phyloP scores from a whole-genome alignment of 2,113 vertebrate species.

The Canis aureus region DNA sequence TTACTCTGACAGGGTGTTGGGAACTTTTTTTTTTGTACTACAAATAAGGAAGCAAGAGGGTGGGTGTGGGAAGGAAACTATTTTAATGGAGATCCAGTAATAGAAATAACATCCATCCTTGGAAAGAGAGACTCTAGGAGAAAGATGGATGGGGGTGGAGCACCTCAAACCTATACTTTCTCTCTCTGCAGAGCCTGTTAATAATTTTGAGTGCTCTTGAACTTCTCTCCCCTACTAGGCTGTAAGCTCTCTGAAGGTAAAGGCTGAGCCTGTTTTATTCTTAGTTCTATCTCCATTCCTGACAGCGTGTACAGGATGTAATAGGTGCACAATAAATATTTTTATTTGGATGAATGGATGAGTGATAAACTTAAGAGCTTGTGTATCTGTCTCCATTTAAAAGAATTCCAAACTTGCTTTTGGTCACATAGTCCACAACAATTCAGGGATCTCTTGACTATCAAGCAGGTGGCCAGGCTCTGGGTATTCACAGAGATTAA shows the following conservation, averaged over 20 bases:
- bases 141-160: slow-evolving; percentile 48
- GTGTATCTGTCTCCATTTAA: neutral
- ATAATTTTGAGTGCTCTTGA: neutral
- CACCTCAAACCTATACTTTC: neutral
- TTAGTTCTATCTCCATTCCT: neutral
- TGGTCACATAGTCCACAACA: neutral
- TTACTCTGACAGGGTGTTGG: slow-evolving; percentile 77
- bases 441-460: slow-evolving; percentile 43
- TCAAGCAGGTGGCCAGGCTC: slow-evolving; percentile 35
- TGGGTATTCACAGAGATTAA: slow-evolving; percentile 24
- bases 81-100: slow-evolving; percentile 73
- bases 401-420: slow-evolving; percentile 43
- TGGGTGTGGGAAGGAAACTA: slow-evolving; percentile 79
- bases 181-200: slow-evolving; percentile 3
- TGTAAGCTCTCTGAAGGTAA: neutral
- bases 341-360: slow-evolving; percentile 22
- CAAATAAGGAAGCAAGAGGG: slow-evolving; percentile 82
- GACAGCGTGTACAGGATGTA: neutral
- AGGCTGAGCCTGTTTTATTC: neutral
- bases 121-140: slow-evolving; percentile 77
- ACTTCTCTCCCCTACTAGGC: neutral
- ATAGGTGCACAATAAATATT: neutral
- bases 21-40: slow-evolving; percentile 52
- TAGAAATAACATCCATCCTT: slow-evolving; percentile 80
- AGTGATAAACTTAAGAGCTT: neutral